These are phyloP conservation scores for Hydrolagus affinis DNA, from an alignment of 2,113 vertebrate species.

Conservation along the genomic window DNA sequence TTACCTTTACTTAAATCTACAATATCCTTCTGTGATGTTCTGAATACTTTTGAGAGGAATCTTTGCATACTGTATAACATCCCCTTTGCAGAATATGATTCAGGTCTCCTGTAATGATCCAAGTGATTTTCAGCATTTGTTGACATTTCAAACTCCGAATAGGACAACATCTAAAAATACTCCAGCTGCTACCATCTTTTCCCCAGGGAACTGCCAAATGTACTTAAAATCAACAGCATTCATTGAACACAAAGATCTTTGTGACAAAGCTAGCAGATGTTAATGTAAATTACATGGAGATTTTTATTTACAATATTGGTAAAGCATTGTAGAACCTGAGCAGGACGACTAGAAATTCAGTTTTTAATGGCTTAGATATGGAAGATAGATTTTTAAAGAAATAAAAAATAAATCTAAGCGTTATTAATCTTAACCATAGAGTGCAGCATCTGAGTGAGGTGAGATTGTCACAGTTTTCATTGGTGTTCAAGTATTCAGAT, in stretches of 20 bases:
- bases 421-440: too few species aligned
- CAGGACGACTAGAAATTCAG: neutral
- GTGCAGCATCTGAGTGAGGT: too few species aligned
- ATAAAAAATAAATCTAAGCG: too few species aligned
- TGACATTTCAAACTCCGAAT: conserved; percentile 9
- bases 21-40: neutral
- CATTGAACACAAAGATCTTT: neutral
- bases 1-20: neutral
- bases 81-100: neutral
- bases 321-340: neutral
- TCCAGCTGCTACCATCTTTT: conserved; percentile 2
- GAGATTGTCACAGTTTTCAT: too few species aligned
- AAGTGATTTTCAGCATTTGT: neutral
- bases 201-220: conserved; percentile 13
- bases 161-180: conserved; percentile 18
- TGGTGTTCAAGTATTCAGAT: too few species aligned
- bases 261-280: conserved; percentile 4
- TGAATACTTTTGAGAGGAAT: neutral
- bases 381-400: too few species aligned
- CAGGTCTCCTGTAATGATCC: neutral
- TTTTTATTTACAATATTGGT: neutral
- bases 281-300: neutral
- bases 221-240: conserved; percentile 11
- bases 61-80: neutral
- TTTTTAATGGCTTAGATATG: neutral